These are phyloP conservation scores for Probosciger aterrimus DNA, from an alignment of 2,113 vertebrate species.

Conservation along the genomic window DNA sequence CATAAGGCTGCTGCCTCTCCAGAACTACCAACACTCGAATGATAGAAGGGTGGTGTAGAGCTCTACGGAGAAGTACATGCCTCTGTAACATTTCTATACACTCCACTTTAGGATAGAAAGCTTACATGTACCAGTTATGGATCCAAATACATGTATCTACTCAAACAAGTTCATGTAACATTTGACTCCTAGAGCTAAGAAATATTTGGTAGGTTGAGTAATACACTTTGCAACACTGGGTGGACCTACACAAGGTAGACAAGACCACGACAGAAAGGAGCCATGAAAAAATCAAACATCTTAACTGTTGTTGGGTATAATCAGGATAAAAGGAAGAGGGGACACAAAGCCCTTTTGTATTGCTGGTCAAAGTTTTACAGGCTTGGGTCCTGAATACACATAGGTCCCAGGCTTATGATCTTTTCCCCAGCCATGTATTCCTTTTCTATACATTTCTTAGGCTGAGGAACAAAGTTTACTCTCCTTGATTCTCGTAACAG, in stretches of 20 bases:
- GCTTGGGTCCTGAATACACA: not conserved
- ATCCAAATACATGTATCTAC: not conserved
- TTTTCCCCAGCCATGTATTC: not conserved
- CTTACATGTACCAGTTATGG: not conserved
- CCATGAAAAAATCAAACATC: not conserved
- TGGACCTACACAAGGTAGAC: not conserved
- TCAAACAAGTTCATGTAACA: not conserved
- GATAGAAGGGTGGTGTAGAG: not conserved
- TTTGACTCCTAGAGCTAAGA: not conserved
- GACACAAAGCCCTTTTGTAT: not conserved
- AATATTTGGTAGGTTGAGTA: not conserved
- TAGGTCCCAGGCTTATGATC: not conserved
- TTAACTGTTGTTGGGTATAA: not conserved
- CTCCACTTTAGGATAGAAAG: not conserved
- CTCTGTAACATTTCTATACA: not conserved
- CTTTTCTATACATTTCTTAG: not conserved
- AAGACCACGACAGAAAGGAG: not conserved
- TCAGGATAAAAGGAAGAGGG: not conserved
- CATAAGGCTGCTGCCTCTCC: not conserved
- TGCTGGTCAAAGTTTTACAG: not conserved
- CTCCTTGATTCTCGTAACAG: not conserved
- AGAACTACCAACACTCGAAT: fast-evolving
- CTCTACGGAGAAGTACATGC: not conserved
- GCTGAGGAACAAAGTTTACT: not conserved
- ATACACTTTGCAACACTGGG: not conserved